These are phyloP conservation scores for Philopotamus ludificatus DNA, from an alignment of 1,140 invertebrate species.

Conservation along the genomic window DNA sequence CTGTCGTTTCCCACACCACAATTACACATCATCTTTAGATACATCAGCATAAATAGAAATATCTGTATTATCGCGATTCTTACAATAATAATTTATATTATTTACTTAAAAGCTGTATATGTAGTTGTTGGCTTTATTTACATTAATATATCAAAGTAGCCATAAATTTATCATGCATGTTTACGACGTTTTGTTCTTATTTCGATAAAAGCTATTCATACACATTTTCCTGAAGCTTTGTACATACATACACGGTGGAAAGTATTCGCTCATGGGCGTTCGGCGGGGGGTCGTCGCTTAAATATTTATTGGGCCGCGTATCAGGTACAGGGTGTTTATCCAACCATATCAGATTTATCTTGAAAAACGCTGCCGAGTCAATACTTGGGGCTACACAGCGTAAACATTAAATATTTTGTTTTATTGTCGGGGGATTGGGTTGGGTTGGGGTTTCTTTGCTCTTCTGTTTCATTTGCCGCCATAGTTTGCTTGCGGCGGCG, in stretches of 20 bases:
- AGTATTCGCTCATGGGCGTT: constrained; percentile 1
- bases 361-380: constrained; percentile 26
- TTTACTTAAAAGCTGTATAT: not conserved
- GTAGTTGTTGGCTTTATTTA: not conserved
- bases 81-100: no score
- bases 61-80: no score
- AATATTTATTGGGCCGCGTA: constrained; percentile 30
- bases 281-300: constrained; percentile 4
- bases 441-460: not conserved
- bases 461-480: constrained; percentile 3
- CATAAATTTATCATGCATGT: not conserved
- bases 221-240: not conserved
- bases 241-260: not conserved
- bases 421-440: not conserved
- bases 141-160: not conserved
- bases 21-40: no score
- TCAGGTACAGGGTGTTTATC: constrained; percentile 15
- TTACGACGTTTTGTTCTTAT: not conserved
- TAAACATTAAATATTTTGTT: constrained; percentile 23
- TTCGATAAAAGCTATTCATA: not conserved
- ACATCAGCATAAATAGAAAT: no score
- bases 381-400: constrained; percentile 20
- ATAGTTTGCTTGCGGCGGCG: no score
- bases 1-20: no score
- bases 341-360: constrained; percentile 32